Evolutionary conservation across 1,140 invertebrate genomes (phyloP), one percentile per base, ranked within the genome.

Genomic region (Dinoponera quadriceps): DNA sequence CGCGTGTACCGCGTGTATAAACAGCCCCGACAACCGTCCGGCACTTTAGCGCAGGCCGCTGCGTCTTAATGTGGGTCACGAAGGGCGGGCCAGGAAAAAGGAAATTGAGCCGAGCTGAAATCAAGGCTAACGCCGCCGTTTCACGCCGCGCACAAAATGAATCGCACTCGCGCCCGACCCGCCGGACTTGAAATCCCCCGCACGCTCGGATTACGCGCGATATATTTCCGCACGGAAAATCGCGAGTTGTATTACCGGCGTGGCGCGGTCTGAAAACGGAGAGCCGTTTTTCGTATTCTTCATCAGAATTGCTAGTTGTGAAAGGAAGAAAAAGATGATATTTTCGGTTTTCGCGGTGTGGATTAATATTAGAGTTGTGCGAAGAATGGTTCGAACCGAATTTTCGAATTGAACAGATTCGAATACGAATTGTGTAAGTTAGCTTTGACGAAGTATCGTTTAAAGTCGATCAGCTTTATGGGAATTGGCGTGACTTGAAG

Each of bases 41-140:
- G 82, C 82, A 87, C 82, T 87, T 82, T 71, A 85, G 83, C 78
- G 83, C 82, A 86, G 84, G 49, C 54, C 82, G 82, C 86, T 89
- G 85, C 88, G 85, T 84, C 44, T 54, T 29, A 68, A 89, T 86
- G 65, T 91, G 74, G 90, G 88, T 90, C 89, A 91, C 84, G 72
- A 89, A 60, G 73, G 86, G 44, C 69, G 77, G 27, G 44, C 48
- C 13, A 22, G 69, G 68, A 82, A 72, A 33, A 60, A 73, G 68
- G 55, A 73, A 60, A 74, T 60, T 73, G 77, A 81, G 54, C 29
- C 29, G 49, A 18, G 63, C 22, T 78, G 33, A 29, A 78, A 78
- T 78, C 75, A 78, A 78, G 51, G 75, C 75, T 68, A 57, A n/a
- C 71, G 2, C 27, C 48, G 77, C 66, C 77, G 54, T 72, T 72